These are phyloP conservation scores for Tenthredo notha DNA, from an alignment of 2,888 invertebrate genomes.

Conservation along the genomic window DNA sequence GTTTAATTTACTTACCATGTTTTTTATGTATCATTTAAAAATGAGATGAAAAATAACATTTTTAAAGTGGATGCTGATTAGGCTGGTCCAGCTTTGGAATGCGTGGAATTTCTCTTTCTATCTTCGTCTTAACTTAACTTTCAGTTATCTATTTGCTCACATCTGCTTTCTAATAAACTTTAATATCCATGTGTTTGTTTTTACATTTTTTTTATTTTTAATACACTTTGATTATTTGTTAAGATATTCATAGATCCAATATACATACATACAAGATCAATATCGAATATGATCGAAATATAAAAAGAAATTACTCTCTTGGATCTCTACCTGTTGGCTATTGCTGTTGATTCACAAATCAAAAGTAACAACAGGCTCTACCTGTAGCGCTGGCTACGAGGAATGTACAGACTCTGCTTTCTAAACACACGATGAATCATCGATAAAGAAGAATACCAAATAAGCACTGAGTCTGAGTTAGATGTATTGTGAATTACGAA, in stretches of 20 bases:
- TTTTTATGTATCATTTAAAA: constrained; percentile 73
- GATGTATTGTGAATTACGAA: neutral
- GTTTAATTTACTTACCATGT: constrained; percentile 68
- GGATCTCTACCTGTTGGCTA: constrained; percentile 41
- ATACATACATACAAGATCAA: neutral
- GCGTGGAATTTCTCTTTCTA: constrained; percentile 57
- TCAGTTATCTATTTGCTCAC: constrained; percentile 39
- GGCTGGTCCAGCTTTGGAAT: constrained; percentile 66
- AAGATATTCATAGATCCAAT: neutral
- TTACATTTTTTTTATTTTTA: constrained; percentile 36
- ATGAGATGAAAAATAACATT: constrained; percentile 69
- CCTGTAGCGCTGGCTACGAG: constrained; percentile 57
- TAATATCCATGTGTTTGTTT: neutral
- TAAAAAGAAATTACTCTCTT: constrained; percentile 34
- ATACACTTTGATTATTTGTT: neutral
- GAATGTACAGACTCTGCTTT: constrained; percentile 52
- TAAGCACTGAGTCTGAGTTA: neutral
- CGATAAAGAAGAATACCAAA: constrained; percentile 13
- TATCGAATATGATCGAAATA: constrained; percentile 8
- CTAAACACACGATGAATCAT: neutral
- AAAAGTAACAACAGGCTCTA: constrained; percentile 50
- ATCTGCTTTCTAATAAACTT: constrained; percentile 29
- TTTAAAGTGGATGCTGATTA: constrained; percentile 69
- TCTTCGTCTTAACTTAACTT: constrained; percentile 37
- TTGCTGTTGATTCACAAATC: constrained; percentile 59